These are phyloP conservation scores for Pipra filicauda DNA, from an alignment of 2,113 vertebrate species.

Conservation along the genomic window DNA sequence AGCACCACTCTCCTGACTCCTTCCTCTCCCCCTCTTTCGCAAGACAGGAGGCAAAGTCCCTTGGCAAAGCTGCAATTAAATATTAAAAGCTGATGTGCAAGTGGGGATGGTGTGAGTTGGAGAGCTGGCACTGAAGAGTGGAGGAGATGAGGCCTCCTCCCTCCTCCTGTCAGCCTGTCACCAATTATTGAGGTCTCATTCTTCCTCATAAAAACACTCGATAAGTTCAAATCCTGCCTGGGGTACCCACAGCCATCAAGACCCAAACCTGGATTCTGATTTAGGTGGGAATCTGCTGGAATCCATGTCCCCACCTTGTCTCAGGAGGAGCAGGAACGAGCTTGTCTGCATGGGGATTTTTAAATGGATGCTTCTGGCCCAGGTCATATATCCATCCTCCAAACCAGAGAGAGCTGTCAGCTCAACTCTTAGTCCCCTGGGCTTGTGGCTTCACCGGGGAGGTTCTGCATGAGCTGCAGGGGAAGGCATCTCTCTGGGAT, in stretches of 20 bases:
- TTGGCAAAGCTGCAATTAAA: slow-evolving; percentile 50
- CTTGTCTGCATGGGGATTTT: background rate
- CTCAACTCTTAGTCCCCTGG: background rate
- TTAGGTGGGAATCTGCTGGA: background rate
- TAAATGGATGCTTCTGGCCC: background rate
- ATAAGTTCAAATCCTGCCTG: background rate
- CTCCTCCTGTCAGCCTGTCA: background rate
- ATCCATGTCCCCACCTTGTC: background rate
- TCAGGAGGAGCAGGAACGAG: background rate
- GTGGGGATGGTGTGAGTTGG: background rate
- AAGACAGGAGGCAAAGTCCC: slow-evolving; percentile 57
- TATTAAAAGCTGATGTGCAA: slow-evolving; percentile 62
- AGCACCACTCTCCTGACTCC: background rate
- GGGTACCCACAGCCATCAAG: background rate
- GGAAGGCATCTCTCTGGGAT: background rate
- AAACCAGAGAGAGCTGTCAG: background rate
- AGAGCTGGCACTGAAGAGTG: background rate
- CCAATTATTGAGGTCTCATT: background rate
- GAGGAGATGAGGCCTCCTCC: background rate
- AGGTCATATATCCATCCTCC: background rate
- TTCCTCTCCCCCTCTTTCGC: background rate
- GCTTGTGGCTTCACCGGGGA: background rate
- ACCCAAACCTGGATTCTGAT: background rate
- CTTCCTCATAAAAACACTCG: background rate
- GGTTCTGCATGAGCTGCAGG: background rate